Evolutionary conservation across 2,888 invertebrate species (phyloP), one percentile per base, ranked within the genome.

Genomic region (Gryllus longicercus): DNA sequence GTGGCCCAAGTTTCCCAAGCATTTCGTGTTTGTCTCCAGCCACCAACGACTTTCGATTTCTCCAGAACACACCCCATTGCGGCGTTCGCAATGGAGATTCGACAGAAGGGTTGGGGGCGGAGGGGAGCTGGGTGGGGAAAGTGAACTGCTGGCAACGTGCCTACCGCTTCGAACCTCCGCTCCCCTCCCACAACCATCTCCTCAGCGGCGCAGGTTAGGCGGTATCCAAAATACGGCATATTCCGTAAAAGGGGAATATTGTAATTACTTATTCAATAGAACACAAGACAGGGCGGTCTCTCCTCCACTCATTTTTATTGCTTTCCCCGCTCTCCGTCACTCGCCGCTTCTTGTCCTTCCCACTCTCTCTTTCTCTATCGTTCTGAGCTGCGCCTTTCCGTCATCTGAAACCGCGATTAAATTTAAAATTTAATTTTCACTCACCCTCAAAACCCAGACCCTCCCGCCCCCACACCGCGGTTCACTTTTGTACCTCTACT

Each of bases 381-480:
- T 74, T 38, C 78, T n/a, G 63, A 63, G 63, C n/a, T n/a, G 63
- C n/a, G 63, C 63, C 63, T 63, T 63, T 63, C 51, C 50, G 79
- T 77, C 79, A 82, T 82, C 78, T 77, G 80, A 80, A 79, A 82
- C 82, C 82, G 79, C 82, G 81, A 82, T 82, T 82, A 82, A 82
- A 81, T 82, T 81, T 80, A 81, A 82, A 82, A 81, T 82, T 81
- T 82, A 82, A 82, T 82, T 82, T 82, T 79, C 81, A 79, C 79
- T 63, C 75, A 77, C 79, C 75, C 51, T 79, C 50, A 63, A 63
- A 63, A 63, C 63, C 63, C 38, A 38, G 38, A n/a, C 63, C 63
- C 63, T 18, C 16, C 16, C 63, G 11, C n/a, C 63, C 63, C 63
- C n/a, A n/a, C 63, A 8, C 38, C 38, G 38, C 38, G 38, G 63